Evolutionary conservation across 2,797 vertebrate species (phyloP), one percentile per base, ranked within the genome.

Genomic region (Falco peregrinus): DNA sequence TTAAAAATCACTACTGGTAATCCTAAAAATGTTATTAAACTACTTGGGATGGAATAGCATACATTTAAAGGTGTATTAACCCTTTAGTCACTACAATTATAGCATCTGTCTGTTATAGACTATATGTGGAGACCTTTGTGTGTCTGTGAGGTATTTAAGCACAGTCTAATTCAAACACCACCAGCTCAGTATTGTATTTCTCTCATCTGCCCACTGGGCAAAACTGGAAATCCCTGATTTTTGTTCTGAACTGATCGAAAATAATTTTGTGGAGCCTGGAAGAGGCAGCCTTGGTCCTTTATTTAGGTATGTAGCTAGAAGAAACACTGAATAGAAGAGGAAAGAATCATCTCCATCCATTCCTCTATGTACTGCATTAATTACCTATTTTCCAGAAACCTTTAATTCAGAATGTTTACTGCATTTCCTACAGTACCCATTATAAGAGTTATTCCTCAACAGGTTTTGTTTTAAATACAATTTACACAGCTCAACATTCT

Each of bases 21-120:
- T 96, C 88, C 93, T 97, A 95, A 97, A 97, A 97, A 97, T 97
- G 97, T 95, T 94, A 96, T 96, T 89, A 96, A 78, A 93, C 78
- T 95, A 94, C 77, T 85, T 96, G 81, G 67, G 86, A 95, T 68
- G 35, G 39, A 91, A 88, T 9, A 94, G 31, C 20, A 60, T 57
- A 63, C 28, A 25, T 75, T 87, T 79, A 80, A 94, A 93, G 33
- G 19, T 43, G 6, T 45, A 19, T 87, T 95, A 96, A 91, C 81
- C 47, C 81, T 61, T 93, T 33, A 79, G n/a, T 37, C 35, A 53
- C 45, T n/a, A n/a, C 10, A 63, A 3, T 29, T 43, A 41, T 8
- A 81, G 10, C 47, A 63, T 11, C 18, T 3, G 0, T 16, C 17
- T 53, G 28, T 70, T 67, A 50, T 2, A 64, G 71, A 73, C 50